phyloP scores from a whole-genome alignment of 1,140 invertebrate species.

The Caenorhabditis brenneri region DNA sequence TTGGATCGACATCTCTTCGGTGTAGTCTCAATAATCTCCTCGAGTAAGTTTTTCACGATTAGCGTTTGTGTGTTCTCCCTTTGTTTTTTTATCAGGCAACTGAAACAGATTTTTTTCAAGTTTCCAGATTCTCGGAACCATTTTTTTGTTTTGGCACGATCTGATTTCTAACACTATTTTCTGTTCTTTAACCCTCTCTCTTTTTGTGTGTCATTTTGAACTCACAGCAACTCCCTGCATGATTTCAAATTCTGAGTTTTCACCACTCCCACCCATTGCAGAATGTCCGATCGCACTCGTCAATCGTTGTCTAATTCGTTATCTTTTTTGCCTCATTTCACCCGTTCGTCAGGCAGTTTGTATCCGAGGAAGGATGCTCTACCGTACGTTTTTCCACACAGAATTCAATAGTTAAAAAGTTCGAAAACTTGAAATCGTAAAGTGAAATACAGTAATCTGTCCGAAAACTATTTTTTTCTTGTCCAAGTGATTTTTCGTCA shows the following conservation, averaged over 20 bases:
- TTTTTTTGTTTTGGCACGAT: too few relatives aligned
- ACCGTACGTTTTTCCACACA: constrained; percentile 45
- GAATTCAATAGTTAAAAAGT: not conserved
- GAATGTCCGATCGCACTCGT: constrained; percentile 48
- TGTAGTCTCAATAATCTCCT: constrained; percentile 47
- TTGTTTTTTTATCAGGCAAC: not conserved
- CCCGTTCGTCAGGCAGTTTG: constrained; percentile 49
- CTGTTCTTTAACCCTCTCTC: not conserved
- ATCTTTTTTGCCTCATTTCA: constrained; percentile 51
- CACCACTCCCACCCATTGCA: constrained; percentile 5
- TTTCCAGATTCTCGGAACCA: constrained; percentile 11
- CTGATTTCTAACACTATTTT: not conserved
- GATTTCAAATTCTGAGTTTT: not conserved
- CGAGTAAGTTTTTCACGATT: constrained; percentile 18
- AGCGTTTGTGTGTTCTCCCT: not conserved
- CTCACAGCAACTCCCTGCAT: not conserved
- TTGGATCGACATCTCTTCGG: constrained; percentile 46
- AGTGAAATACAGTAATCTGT: not conserved
- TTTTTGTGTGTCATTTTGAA: not conserved
- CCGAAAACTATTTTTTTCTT: too few relatives aligned
- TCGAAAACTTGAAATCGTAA: too few relatives aligned
- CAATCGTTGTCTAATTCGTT: constrained; percentile 50
- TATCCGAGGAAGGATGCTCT: constrained; percentile 53
- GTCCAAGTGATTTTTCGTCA: not conserved
- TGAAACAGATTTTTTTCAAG: not conserved